These are phyloP conservation scores for Mactromeris polynyma DNA, from an alignment of 2,888 invertebrate genomes.

Conservation along the genomic window DNA sequence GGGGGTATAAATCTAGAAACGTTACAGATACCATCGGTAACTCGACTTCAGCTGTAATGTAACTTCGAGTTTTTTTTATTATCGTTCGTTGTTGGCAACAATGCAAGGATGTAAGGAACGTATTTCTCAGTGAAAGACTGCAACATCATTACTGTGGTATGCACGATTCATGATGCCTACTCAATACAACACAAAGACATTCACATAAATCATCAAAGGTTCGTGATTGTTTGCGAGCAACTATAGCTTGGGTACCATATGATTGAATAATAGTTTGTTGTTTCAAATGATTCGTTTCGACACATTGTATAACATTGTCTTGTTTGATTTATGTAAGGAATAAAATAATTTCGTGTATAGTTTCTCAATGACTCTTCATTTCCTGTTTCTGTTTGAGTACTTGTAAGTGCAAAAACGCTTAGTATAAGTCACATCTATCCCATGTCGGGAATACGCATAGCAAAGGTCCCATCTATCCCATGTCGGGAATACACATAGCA, in stretches of 20 bases:
- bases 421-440: no score
- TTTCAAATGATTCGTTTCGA: background rate
- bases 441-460: no score
- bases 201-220: background rate
- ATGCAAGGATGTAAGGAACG: background rate
- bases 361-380: no score
- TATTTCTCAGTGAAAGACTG: background rate
- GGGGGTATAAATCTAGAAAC: no score
- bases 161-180: background rate
- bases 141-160: background rate
- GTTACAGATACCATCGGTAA: background rate
- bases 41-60: background rate
- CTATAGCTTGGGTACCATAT: background rate
- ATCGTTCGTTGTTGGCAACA: background rate
- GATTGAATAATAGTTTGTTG: background rate
- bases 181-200: background rate
- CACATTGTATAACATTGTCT: background rate
- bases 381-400: no score
- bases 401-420: no score
- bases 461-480: no score
- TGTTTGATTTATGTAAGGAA: no score
- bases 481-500: no score
- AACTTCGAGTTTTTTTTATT: background rate
- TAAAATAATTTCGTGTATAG: no score
- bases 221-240: background rate